These are phyloP conservation scores for Tyto alba DNA, from an alignment of 2,113 vertebrate genomes.

Conservation along the genomic window DNA sequence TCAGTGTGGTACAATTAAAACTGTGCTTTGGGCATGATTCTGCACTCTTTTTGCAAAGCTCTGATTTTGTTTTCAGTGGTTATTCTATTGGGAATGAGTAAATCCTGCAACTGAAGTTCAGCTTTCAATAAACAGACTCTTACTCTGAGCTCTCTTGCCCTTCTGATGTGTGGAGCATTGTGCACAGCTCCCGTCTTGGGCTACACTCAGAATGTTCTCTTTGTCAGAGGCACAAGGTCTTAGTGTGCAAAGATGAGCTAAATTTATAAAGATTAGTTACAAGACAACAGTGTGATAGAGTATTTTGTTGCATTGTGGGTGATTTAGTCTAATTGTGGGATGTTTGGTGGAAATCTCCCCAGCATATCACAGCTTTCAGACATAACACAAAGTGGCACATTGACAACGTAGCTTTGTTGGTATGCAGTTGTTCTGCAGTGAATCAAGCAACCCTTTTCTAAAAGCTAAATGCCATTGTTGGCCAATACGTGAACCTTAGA, in stretches of 20 bases:
- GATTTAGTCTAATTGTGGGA: conserved; percentile 43
- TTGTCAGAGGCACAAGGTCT: conserved; percentile 40
- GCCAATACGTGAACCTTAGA: background rate
- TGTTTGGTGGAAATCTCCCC: conserved; percentile 40
- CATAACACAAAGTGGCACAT: background rate
- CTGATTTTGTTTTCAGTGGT: background rate
- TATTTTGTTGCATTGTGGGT: conserved; percentile 30
- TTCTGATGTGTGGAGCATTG: conserved; percentile 46
- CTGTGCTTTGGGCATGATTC: background rate
- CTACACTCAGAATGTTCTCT: conserved; percentile 42
- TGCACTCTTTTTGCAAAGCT: background rate
- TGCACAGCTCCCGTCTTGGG: background rate
- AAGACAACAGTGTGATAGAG: conserved; percentile 11
- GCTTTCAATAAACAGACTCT: conserved; percentile 29
- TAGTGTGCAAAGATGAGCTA: conserved; percentile 44
- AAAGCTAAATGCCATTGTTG: background rate
- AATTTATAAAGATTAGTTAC: conserved; percentile 50
- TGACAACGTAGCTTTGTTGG: conserved; percentile 42
- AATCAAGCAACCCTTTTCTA: conserved; percentile 12
- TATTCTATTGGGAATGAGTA: background rate
- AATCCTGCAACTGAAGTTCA: conserved; percentile 28
- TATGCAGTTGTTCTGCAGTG: conserved; percentile 5
- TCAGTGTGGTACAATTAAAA: background rate
- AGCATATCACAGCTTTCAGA: conserved; percentile 18
- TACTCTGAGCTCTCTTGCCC: background rate